These are phyloP conservation scores for Apamea sordens DNA, from an alignment of 2,888 invertebrate species.

Conservation along the genomic window DNA sequence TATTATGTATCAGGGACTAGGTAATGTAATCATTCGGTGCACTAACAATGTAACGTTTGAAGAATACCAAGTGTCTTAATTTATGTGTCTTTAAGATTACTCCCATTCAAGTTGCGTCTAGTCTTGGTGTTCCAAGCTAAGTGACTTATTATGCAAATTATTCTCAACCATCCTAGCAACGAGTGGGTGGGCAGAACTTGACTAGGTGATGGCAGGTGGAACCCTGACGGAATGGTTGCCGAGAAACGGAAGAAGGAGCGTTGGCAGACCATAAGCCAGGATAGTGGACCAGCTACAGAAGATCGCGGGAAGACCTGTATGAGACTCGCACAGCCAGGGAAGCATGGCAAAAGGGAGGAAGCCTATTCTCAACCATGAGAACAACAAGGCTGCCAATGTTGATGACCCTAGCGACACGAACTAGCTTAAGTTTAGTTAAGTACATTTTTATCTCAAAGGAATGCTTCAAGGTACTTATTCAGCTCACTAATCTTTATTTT, in stretches of 20 bases:
- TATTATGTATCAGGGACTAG: not conserved
- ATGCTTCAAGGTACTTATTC: conserved; percentile 27
- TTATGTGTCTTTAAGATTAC: not conserved
- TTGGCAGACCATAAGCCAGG: not conserved
- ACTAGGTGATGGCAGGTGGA: not conserved
- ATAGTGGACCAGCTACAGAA: not conserved
- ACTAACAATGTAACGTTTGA: not conserved
- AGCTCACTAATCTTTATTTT: conserved; percentile 35
- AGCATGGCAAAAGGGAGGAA: not conserved
- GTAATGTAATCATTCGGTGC: not conserved
- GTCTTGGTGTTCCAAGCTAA: conserved; percentile 3
- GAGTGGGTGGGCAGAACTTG: not conserved
- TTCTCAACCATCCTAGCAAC: not conserved
- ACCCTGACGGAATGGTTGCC: not conserved
- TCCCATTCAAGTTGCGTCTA: conserved; percentile 5
- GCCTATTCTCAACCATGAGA: not conserved
- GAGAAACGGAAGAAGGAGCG: not conserved
- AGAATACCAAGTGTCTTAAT: conserved; percentile 7
- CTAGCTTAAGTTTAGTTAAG: not conserved
- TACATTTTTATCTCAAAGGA: conserved; percentile 23
- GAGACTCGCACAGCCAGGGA: not conserved
- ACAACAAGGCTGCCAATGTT: not conserved
- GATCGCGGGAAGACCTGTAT: not conserved
- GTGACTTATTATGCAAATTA: conserved; percentile 16
- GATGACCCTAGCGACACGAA: not conserved